phyloP scores from a whole-genome alignment of 2,797 vertebrate genomes.

The Furcifer pardalis region DNA sequence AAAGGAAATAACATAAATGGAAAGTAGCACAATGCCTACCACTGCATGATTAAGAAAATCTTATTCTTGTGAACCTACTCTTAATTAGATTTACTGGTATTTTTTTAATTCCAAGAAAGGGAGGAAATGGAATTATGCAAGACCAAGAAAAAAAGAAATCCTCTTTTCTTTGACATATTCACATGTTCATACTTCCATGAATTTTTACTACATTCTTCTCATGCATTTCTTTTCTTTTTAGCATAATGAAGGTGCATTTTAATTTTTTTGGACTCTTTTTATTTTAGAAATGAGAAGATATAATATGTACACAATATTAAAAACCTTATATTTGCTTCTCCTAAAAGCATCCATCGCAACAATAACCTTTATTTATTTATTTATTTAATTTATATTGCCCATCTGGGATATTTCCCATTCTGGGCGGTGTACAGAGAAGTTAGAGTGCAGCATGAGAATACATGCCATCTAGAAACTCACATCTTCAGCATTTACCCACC shows the following conservation, averaged over 20 bases:
- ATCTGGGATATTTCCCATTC: no score
- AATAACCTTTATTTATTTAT: background rate
- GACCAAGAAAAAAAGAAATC: no score
- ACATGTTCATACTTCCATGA: background rate
- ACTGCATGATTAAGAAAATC: background rate
- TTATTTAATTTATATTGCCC: no score
- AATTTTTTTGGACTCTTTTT: background rate
- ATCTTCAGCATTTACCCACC: constrained; percentile 76
- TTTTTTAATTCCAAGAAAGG: background rate
- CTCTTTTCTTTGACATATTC: background rate
- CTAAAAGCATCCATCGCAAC: background rate
- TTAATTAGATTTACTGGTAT: background rate
- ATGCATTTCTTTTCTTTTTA: background rate
- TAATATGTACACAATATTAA: background rate
- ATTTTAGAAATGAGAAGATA: background rate
- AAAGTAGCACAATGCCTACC: background rate
- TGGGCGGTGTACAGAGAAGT: background rate
- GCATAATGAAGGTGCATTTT: background rate
- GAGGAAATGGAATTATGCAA: background rate
- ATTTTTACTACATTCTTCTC: background rate
- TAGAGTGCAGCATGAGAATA: background rate
- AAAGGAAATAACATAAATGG: background rate
- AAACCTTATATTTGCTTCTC: constrained; percentile 29
- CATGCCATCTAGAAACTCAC: background rate
- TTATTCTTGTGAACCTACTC: background rate